Base-by-base conservation (phyloP, 2,113 vertebrate genomes). In the Malurus cyaneus region DNA sequence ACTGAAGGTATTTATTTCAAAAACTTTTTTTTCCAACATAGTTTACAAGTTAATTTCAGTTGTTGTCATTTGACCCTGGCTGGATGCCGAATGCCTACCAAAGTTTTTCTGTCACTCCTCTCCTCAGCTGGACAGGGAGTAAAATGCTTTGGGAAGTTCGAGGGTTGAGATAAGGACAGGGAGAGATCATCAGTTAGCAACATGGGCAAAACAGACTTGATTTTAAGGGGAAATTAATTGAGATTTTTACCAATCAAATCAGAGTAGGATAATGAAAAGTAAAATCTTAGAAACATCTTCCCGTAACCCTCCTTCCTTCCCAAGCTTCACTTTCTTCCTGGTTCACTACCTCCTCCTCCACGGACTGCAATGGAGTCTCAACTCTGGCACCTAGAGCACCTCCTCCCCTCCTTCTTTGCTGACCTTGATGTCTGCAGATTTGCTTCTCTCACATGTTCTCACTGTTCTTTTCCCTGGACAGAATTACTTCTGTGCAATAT, bases 141-240 rank as follows among this genome's bases (percentile, higher is more conserved):
- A 59, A 24, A 81, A 72, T n/a, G 18, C 14, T 39, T 0, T 29
- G 28, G 44, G 29, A 52, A 32, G 28, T 44, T 81, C 2, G 8
- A 46, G 39, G 15, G 8, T 29, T 39, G 15, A 52, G 39, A 17
- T 73, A 24, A 39, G 32, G 18, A 32, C 12, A 32, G 21, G 26
- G 26, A 18, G 26, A 80, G 36, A 20, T 39, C 39, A 52, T 39
- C 32, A n/a, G 18, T 59, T 57, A 46, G 8, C 60, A 59, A 5
- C 24, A 39, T 17, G 12, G 59, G 52, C 23, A 66, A n/a, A 32
- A 39, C n/a, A 52, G 32, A n/a, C 32, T 52, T 0, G 0, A 24
- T 23, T 11, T 72, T 39, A 39, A 39, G 21, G 31, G 31, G 34
- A 80, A 62, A 88, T 31, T 15, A 47, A 12, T 0, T 6, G 66